phyloP scores from a whole-genome alignment of 2,888 invertebrate species.

The Chesias legatella region DNA sequence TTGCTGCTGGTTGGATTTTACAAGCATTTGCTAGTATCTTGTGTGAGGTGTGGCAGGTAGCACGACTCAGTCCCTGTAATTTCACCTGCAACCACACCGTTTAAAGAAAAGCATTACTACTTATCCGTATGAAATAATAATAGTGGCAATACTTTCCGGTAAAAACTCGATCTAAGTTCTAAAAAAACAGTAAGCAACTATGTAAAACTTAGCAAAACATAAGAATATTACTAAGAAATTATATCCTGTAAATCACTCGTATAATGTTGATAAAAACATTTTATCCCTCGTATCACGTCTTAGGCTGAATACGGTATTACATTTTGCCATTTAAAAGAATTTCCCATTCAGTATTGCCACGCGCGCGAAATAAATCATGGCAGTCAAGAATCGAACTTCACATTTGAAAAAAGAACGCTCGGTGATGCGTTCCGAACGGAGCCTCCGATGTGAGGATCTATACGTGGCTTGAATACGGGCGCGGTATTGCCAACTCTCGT shows the following conservation, averaged over 20 bases:
- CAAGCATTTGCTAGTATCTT: no score
- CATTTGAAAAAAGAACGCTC: conserved; percentile 37
- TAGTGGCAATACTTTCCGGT: no score
- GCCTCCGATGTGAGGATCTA: conserved; percentile 38
- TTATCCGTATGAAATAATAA: no score
- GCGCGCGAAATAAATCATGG: conserved; percentile 31
- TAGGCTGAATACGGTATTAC: conserved; percentile 17
- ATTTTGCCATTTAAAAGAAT: conserved; percentile 16
- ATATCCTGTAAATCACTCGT: conserved; percentile 1
- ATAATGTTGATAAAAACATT: conserved; percentile 1
- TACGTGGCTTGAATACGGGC: conserved; percentile 32
- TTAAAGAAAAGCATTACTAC: no score
- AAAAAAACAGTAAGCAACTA: conserved; percentile 3
- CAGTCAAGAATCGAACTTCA: conserved; percentile 34
- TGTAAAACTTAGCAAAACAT: conserved; percentile 2
- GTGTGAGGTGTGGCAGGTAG: no score
- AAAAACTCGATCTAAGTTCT: no score
- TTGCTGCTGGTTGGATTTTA: no score
- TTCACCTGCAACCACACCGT: no score
- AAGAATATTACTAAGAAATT: neutral
- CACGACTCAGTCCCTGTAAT: no score
- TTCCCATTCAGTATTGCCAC: conserved; percentile 26
- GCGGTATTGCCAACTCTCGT: conserved; percentile 3
- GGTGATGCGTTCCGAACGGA: conserved; percentile 44
- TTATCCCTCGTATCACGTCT: no score